Evolutionary conservation across 35 echinoderm and acorn worm genomes (phyloP).

Genomic region (Heliocidaris tuberculata): DNA sequence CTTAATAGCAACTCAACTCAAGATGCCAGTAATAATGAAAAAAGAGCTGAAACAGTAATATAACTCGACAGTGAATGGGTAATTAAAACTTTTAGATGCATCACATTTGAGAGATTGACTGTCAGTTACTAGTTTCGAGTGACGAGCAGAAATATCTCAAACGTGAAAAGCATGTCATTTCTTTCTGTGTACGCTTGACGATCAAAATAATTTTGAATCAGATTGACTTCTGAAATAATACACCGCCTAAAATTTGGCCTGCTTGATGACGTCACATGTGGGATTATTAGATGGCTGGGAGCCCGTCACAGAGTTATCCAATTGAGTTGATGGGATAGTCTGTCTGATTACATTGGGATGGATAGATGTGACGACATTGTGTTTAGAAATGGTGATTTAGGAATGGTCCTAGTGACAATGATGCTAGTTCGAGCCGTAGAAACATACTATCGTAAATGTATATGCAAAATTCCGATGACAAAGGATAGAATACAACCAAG

Average conservation of each 20-base stretch:
- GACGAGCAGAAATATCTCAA: background rate
- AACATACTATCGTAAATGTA: background rate
- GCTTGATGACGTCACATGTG: background rate
- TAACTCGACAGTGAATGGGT: no score
- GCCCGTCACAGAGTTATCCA: background rate
- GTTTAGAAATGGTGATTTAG: background rate
- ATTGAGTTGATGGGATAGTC: background rate
- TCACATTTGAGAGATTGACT: no score
- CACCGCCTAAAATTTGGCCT: background rate
- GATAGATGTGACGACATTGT: background rate
- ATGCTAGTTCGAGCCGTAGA: background rate
- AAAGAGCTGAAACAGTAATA: no score
- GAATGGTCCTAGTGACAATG: background rate
- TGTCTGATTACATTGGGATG: background rate
- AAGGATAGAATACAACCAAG: background rate
- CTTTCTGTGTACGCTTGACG: background rate
- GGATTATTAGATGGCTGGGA: background rate
- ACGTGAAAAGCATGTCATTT: background rate
- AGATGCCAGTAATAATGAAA: no score
- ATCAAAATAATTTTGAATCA: background rate
- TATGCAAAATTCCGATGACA: background rate
- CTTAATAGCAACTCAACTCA: no score
- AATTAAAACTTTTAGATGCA: no score
- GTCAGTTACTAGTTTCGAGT: no score
- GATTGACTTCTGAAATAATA: slow-evolving; percentile 11